These are phyloP conservation scores for cattle (Bos taurus) DNA, from an alignment of 2,113 vertebrate species.

Conservation along the genomic window ARS-UCD2.0 NC_037334.1:39645001-39645500, in stretches of 20 bases:
- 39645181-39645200: not conserved
- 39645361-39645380: not conserved
- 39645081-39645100: not conserved
- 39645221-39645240: not conserved
- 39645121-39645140: not conserved
- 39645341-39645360: fast-evolving
- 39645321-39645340: not conserved
- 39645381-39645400: not conserved
- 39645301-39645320: not conserved
- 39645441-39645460: not conserved
- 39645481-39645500: not conserved
- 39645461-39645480: not conserved
- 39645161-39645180: not conserved
- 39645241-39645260: not conserved
- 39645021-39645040: not conserved
- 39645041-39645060: not conserved
- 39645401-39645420: not conserved
- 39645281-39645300: not conserved
- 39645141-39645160: not conserved
- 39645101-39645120: not conserved
- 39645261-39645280: not conserved
- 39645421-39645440: not conserved
- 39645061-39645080: not conserved
- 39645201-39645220: not conserved
- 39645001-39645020: not conserved